These are phyloP conservation scores for Phenganax subtilis DNA, from an alignment of 92 coral and sea anemone genomes.

Conservation along the genomic window DNA sequence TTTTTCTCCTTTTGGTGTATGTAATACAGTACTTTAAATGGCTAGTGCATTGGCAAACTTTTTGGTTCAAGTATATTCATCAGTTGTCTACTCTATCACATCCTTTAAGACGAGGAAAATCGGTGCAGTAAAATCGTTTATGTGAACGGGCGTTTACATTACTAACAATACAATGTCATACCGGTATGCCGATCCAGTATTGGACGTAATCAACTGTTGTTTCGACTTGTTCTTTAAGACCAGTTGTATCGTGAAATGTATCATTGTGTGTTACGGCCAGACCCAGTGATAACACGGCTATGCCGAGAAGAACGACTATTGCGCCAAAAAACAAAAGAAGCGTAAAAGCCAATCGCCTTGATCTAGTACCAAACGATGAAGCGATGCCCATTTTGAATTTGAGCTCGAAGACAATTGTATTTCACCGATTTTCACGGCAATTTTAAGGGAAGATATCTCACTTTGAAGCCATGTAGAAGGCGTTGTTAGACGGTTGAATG, in stretches of 20 bases:
- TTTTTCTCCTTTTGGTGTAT: too few species aligned
- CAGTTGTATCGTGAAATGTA: conserved; percentile 16
- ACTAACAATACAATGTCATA: conserved; percentile 12
- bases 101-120: too few species aligned
- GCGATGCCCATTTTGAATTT: neutral
- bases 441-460: neutral
- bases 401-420: neutral
- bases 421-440: neutral
- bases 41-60: too few species aligned
- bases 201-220: conserved; percentile 29
- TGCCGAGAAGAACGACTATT: conserved; percentile 23
- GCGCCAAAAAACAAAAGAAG: conserved; percentile 5
- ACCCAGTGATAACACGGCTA: conserved; percentile 10
- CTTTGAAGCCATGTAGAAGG: neutral
- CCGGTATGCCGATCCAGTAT: conserved; percentile 40
- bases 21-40: too few species aligned
- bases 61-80: too few species aligned
- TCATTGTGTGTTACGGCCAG: conserved; percentile 34
- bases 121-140: too few species aligned
- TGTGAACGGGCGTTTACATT: neutral
- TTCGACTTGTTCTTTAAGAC: conserved; percentile 8
- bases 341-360: conserved; percentile 16
- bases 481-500: conserved; percentile 15
- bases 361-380: neutral
- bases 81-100: too few species aligned